Conservation (phyloP, 2,888 invertebrate genomes). For the Apomyelois bistriatella region DNA sequence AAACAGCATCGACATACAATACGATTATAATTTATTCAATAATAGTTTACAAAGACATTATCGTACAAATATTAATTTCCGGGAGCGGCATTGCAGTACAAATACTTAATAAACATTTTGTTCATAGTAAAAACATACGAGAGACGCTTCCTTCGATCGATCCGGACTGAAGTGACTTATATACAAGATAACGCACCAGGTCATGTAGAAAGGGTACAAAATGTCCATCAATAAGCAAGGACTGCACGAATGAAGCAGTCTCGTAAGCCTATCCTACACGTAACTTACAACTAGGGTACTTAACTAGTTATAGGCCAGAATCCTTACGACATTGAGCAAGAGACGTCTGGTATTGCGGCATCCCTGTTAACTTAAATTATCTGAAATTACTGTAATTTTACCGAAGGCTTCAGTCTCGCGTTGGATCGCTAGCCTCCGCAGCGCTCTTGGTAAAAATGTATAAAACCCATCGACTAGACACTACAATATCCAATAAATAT, state of each 20-base stretch:
- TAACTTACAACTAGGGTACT: constrained; percentile 61
- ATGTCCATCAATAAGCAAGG: constrained; percentile 38
- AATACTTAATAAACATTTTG: constrained; percentile 40
- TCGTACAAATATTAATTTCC: constrained; percentile 69
- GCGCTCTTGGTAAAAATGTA: constrained; percentile 38
- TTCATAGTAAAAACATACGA: constrained; percentile 38
- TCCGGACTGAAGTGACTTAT: constrained; percentile 35
- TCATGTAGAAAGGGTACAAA: constrained; percentile 27
- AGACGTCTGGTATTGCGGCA: constrained; percentile 61
- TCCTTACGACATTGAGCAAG: constrained; percentile 21
- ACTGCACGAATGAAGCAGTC: constrained; percentile 57
- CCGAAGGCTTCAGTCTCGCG: constrained; percentile 56
- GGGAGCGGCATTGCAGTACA: constrained; percentile 53
- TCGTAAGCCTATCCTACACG: constrained; percentile 46
- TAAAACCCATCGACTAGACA: constrained; percentile 66
- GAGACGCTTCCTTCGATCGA: constrained; percentile 31
- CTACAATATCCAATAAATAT: constrained; percentile 67
- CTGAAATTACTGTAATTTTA: constrained; percentile 32
- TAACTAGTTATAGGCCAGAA: constrained; percentile 52
- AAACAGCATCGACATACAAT: constrained; percentile 58
- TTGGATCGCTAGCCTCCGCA: constrained; percentile 43
- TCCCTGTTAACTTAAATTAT: constrained; percentile 55
- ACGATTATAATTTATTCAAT: constrained; percentile 79
- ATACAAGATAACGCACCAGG: constrained; percentile 58
- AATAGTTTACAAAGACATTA: constrained; percentile 79